Base-by-base conservation (phyloP, 92 coral and sea anemone species). In the Pocillopora grandis region DNA sequence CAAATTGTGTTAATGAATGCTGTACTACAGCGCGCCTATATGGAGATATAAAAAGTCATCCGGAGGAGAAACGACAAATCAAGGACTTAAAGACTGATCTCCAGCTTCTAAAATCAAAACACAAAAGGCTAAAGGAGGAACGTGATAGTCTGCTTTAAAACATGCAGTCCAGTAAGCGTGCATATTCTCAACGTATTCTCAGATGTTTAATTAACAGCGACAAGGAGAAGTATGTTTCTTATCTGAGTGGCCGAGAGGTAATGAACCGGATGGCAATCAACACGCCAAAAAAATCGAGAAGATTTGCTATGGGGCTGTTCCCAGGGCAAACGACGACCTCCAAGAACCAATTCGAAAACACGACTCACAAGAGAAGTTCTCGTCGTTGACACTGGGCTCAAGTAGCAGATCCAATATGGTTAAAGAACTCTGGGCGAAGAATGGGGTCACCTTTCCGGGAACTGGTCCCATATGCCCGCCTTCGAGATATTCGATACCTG, bases 381-480 rank as follows among this genome's bases (percentile, higher is more conserved):
- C 57, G 7, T 57, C 78, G 66, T 78, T 62, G 62, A 70, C 62
- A 42, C n/a, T 62, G 20, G 57, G 71, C 71, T 20, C 66, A 58
- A 65, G 87, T 62, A 69, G 62, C 66, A 80, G 81, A 65, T 56
- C 79, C 48, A 84, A 61, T 78, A 67, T 66, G 61, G 90, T 87
- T 49, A 87, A 87, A 81, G 76, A 81, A 42, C 63, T 87, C 21
- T 87, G 89, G 92, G 86, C 84, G 31, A 78, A 79, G 83, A 79
- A 78, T 66, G 91, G 88, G 78, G 85, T 78, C 42, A 69, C 66
- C 58, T 85, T 89, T 75, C 86, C 92, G 15, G 86, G 92, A 78
- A 89, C 88, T 74, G 89, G 92, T 72, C 89, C 88, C 67, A 68
- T 88, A 78, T 23, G 62, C 73, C 76, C 59, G 35, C 77, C 71